These are phyloP conservation scores for Brachionichthys hirsutus DNA, from an alignment of 2,113 vertebrate species.

Conservation along the genomic window DNA sequence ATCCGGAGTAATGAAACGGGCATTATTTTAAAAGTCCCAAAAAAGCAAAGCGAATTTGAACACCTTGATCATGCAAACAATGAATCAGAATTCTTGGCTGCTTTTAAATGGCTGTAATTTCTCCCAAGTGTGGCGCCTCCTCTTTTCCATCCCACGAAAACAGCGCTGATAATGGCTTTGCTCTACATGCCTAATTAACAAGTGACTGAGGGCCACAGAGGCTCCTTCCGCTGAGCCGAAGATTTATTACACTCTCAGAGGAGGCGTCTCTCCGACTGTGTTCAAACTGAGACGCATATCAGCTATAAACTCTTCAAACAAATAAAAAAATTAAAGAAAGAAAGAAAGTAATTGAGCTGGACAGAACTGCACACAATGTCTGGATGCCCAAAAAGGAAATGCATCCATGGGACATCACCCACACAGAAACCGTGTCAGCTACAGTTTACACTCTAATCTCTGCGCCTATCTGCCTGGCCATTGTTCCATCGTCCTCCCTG, in stretches of 20 bases:
- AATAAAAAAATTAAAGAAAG: too few species aligned
- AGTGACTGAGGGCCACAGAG: conserved; percentile 37
- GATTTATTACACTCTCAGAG: conserved; percentile 48
- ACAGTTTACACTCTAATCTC: conserved; percentile 1
- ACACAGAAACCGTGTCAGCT: conserved; percentile 10
- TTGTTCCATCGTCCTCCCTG: neutral
- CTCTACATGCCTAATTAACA: conserved; percentile 55
- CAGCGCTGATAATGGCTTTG: conserved; percentile 47
- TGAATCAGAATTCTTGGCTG: conserved; percentile 2
- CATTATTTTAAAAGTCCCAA: neutral
- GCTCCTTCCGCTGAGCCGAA: conserved; percentile 23
- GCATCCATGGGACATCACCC: neutral
- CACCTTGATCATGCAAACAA: neutral
- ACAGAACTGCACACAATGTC: neutral
- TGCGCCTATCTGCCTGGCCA: neutral
- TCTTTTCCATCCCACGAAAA: conserved; percentile 29
- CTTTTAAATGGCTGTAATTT: conserved; percentile 37
- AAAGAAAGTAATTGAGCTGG: conserved; percentile 21
- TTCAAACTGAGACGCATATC: conserved; percentile 8
- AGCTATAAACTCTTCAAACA: conserved; percentile 15
- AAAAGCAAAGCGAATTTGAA: neutral
- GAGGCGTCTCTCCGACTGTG: conserved; percentile 19
- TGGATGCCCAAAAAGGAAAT: neutral
- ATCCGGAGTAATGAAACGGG: neutral
- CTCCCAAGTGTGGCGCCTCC: conserved; percentile 36